A percentile compares a stretch with the other conserved stretches of the same genome.
Evolutionary conservation across 2,797 vertebrate species (phyloP).

Genomic region (Muscicapa comitata): DNA sequence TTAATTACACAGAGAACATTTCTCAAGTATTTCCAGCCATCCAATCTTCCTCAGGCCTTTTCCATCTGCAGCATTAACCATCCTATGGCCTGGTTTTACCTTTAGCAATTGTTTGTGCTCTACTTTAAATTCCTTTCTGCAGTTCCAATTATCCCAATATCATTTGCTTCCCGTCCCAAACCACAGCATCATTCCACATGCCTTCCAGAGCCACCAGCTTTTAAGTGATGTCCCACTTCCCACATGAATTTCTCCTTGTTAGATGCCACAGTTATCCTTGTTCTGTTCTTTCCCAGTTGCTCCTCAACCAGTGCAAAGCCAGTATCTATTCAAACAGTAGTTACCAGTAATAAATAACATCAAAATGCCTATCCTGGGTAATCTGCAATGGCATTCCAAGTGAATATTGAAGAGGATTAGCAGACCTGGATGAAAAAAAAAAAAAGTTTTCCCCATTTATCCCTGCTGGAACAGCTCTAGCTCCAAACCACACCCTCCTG

Average conservation of each 20-base stretch:
- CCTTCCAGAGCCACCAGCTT: neutral
- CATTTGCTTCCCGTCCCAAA: neutral
- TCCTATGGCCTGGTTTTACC: neutral
- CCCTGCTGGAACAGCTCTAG: neutral
- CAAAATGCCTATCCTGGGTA: neutral
- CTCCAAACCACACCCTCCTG: neutral
- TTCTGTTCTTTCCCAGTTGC: neutral
- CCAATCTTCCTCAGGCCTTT: neutral
- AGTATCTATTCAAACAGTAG: rapidly evolving
- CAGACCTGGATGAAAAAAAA: neutral
- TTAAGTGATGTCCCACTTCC: neutral
- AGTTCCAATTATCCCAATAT: neutral
- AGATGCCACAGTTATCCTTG: neutral
- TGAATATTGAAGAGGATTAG: neutral
- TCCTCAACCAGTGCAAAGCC: neutral
- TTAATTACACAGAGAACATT: slow-evolving; percentile 9
- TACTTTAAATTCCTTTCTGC: neutral
- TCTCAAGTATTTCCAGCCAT: neutral
- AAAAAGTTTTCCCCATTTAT: neutral
- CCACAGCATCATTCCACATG: rapidly evolving
- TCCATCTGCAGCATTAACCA: neutral
- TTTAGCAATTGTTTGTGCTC: neutral
- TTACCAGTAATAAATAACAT: neutral
- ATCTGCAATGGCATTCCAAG: neutral
- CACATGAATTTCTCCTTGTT: neutral